Evolutionary conservation across 2,113 vertebrate genomes (phyloP).

Genomic region (Lagenorhynchus albirostris): DNA sequence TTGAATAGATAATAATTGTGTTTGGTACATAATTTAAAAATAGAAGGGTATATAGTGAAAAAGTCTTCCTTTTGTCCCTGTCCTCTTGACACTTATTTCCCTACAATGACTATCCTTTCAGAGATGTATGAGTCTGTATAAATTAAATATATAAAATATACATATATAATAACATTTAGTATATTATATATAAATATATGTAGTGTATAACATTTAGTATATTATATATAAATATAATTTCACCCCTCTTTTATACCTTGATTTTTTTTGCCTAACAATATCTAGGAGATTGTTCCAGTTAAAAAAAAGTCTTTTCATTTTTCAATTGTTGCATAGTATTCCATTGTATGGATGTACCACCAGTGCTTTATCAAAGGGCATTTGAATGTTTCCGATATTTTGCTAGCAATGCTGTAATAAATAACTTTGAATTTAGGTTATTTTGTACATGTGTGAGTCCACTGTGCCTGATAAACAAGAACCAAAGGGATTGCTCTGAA

Average conservation of each 20-base stretch:
- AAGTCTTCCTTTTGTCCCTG: background rate
- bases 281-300: background rate
- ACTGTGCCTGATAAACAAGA: background rate
- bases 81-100: background rate
- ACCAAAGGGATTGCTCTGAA: background rate
- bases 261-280: background rate
- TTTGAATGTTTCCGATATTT: background rate
- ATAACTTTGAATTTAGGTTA: background rate
- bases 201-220: background rate
- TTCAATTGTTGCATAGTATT: background rate
- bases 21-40: conserved; percentile 7
- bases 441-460: background rate
- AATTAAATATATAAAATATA: background rate
- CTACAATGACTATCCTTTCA: background rate
- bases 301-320: background rate
- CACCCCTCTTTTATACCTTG: background rate
- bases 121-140: background rate
- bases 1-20: background rate
- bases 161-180: background rate
- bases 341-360: background rate
- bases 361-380: background rate
- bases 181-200: background rate
- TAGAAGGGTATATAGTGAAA: background rate
- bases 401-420: background rate
- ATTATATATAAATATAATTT: background rate